Evolutionary conservation across 2,888 invertebrate genomes (phyloP), one percentile per base, ranked within the genome.

Genomic region (Drosophila suboccidentalis): DNA sequence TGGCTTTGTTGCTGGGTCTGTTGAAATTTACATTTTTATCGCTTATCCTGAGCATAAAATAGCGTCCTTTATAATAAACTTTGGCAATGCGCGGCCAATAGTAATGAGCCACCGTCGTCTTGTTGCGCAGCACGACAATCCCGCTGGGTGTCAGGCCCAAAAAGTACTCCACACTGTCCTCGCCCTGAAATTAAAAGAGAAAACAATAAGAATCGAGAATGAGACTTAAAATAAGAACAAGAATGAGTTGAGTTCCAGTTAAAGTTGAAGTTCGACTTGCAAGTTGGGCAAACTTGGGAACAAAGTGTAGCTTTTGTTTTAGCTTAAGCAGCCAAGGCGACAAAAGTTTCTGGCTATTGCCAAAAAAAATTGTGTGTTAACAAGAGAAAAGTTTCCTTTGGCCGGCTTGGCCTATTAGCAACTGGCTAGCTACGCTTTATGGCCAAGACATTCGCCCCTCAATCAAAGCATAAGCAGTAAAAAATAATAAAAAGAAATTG

Each of bases 11-110:
- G 81, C 77, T 54, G 64, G 75, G 67, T 60, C 71, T 43, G 74
- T 55, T 68, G 65, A 71, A 89, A 91, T 96, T 96, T 94, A 98
- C 98, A 94, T 97, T 98, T 94, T 98, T 98, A 94, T 98, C 98
- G 90, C 97, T 96, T 82, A 98, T 98, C 91, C 97, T 95, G 67
- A 98, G 94, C 97, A 98, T 98, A 94, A 99, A 98, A 94, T 98
- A 98, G 92, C 97, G 96, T 90, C 97, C 98, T 94, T 98, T 98
- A 94, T 97, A 97, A 93, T 97, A 98, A 91, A 98, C 97, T 94
- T 98, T 98, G 88, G 97, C 97, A 92, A 99, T 98, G 91, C 98
- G 95, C 76, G 98, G 98, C 98, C 99, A 99, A 94, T 98, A 98
- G 94, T 99, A 98, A 94, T 98, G 98, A 86, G 98, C 98, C 75